These are phyloP conservation scores for Polypterus bichir DNA, from an alignment of 2,113 vertebrate genomes.

Conservation along the genomic window DNA sequence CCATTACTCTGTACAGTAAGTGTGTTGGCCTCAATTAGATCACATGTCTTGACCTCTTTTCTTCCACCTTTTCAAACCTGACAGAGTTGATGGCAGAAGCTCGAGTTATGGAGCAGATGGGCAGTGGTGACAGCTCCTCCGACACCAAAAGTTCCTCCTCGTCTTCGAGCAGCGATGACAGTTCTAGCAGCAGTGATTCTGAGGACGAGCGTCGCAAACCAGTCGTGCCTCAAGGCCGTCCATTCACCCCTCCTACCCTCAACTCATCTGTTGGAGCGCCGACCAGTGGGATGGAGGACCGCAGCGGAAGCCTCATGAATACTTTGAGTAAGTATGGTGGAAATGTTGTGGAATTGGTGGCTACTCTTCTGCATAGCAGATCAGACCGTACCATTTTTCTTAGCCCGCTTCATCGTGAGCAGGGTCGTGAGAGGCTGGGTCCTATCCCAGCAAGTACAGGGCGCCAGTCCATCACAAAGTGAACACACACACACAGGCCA, in stretches of 20 bases:
- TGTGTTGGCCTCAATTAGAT: too few relatives aligned
- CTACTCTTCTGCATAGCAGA: too few relatives aligned
- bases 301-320: constrained; percentile 66
- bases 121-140: constrained; percentile 81
- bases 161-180: constrained; percentile 71
- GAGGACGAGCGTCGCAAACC: constrained; percentile 53
- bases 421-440: too few relatives aligned
- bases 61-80: too few relatives aligned
- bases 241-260: constrained; percentile 27
- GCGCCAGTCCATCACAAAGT: too few relatives aligned
- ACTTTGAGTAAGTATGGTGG: constrained; percentile 77
- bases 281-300: constrained; percentile 51
- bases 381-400: too few relatives aligned
- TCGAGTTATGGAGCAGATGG: constrained; percentile 83
- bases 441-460: too few relatives aligned
- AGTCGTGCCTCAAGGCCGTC: constrained; percentile 23
- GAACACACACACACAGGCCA: too few relatives aligned
- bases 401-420: too few relatives aligned
- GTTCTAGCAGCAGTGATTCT: constrained; percentile 70
- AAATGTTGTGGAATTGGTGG: not conserved
- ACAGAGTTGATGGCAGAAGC: constrained; percentile 91
- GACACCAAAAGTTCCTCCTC: constrained; percentile 83
- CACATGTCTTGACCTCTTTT: too few relatives aligned
- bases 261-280: constrained; percentile 6
- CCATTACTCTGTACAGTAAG: too few relatives aligned